Base-by-base conservation (phyloP, 2,888 invertebrate genomes). In the Odontomyia ornata region DNA sequence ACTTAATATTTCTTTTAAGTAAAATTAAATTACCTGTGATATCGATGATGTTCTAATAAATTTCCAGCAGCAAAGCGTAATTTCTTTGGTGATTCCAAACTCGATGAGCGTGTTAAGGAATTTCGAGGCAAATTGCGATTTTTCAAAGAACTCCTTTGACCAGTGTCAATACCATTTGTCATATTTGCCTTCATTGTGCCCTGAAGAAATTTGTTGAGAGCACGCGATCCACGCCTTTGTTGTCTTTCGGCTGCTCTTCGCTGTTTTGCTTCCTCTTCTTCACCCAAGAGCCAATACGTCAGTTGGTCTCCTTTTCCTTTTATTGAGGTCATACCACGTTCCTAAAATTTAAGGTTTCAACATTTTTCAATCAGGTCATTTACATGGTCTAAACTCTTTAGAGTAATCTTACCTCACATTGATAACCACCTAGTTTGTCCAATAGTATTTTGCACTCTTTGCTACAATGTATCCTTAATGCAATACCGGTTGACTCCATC, bases 401-500 rank as follows among this genome's bases (percentile, higher is more conserved):
- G 9, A 46, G 9, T 46, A 4, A 52, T 52, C 46, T 56, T 77
- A 82, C 83, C 80, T 85, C 84, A 62, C 82, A 87, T n/a, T 91
- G 88, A 83, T 95, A 95, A 1, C 95, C 95, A 0, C 93, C 93
- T 23, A 95, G 84, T 79, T 90, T 89, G 79, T 91, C 91, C 11
- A 95, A 86, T 1, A 95, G 84, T 0, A 88, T 84, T 80, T 92
- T 92, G 82, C 93, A 94, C 62, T 93, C 90, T 75, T 88, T 87
- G 83, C 95, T 95, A 85, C 95, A 95, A 87, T 95, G 95, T 78
- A 95, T 94, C 87, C 93, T 93, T 78, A 94, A 84, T 0, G 95
- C 94, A 91, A 90, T 88, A 79, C 95, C 95, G 0, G 93, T 93
- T 0, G 95, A 95, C 86, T 95, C 95, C 90, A 95, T 94, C 23